These are phyloP conservation scores for Ptyas mucosa DNA, from an alignment of 2,113 vertebrate species.

Conservation along the genomic window DNA sequence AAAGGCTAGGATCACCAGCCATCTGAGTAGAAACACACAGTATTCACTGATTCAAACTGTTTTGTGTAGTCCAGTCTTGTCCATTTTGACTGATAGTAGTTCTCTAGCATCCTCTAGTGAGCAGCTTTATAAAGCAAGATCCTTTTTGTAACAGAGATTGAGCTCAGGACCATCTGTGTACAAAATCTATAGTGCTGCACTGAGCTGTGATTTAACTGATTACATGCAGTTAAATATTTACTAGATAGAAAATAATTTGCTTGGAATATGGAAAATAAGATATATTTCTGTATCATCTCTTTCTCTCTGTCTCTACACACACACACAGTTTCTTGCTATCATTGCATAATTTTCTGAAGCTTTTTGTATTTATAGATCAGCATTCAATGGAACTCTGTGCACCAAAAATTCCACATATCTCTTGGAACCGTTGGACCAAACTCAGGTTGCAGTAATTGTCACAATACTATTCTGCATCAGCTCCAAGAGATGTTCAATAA, in stretches of 20 bases:
- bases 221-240: neutral
- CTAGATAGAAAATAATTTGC: neutral
- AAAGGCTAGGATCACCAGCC: neutral
- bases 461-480: constrained; percentile 98
- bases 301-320: neutral
- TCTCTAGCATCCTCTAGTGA: neutral
- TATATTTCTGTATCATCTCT: neutral
- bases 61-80: neutral
- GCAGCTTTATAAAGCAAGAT: neutral
- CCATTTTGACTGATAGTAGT: neutral
- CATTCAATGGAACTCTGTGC: constrained; percentile 93
- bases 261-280: neutral
- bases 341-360: constrained; percentile 30
- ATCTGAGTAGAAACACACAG: neutral
- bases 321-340: neutral
- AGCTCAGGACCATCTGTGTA: neutral
- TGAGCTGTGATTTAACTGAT: neutral
- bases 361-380: constrained; percentile 79
- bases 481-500: constrained; percentile 99
- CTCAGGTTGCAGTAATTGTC: constrained; percentile 98
- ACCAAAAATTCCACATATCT: constrained; percentile 92
- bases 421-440: constrained; percentile 97
- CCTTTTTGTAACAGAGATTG: neutral
- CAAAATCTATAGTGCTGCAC: neutral
- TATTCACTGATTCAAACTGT: neutral